Percentiles rank a stretch among this genome's conserved stretches.
phyloP scores from a whole-genome alignment of 1,140 invertebrate species.

The Himalopsyche phryganea region DNA sequence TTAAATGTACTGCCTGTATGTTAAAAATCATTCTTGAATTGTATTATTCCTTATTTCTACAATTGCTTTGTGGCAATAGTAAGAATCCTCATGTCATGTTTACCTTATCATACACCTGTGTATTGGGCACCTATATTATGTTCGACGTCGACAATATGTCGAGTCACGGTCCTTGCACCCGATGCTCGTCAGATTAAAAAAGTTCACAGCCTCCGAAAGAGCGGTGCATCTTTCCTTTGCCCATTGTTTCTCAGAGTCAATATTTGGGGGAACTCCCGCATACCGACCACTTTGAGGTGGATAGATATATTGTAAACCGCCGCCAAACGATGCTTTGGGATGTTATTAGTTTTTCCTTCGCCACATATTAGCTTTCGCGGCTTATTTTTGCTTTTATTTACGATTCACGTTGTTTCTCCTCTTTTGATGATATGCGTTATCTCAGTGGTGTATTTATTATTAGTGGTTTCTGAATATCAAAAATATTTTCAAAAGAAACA shows the following conservation, averaged over 20 bases:
- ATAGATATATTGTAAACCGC: slow-evolving; percentile 22
- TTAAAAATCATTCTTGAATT: no score
- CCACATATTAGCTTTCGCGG: slow-evolving; percentile 30
- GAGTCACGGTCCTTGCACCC: slow-evolving; percentile 1
- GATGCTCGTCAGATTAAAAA: slow-evolving; percentile 18
- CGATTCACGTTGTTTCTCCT: slow-evolving; percentile 5
- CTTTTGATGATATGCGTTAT: slow-evolving; percentile 13
- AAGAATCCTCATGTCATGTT: no score
- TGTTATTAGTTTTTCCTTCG: slow-evolving; percentile 28
- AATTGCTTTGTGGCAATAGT: no score
- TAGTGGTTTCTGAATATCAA: no score
- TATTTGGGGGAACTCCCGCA: slow-evolving; percentile 23
- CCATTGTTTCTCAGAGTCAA: slow-evolving; percentile 31
- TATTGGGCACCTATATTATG: no score
- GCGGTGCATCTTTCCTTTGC: slow-evolving; percentile 11
- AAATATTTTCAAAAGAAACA: no score
- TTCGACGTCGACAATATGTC: neutral
- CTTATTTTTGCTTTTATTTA: slow-evolving; percentile 26
- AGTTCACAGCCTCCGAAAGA: slow-evolving; percentile 25
- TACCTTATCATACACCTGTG: no score
- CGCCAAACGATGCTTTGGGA: slow-evolving; percentile 29
- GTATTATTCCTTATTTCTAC: no score
- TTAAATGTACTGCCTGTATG: no score
- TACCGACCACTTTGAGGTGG: neutral
- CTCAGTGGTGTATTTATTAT: neutral